phyloP scores from a whole-genome alignment of 2,113 vertebrate genomes.

The Phyllopteryx taeniolatus region DNA sequence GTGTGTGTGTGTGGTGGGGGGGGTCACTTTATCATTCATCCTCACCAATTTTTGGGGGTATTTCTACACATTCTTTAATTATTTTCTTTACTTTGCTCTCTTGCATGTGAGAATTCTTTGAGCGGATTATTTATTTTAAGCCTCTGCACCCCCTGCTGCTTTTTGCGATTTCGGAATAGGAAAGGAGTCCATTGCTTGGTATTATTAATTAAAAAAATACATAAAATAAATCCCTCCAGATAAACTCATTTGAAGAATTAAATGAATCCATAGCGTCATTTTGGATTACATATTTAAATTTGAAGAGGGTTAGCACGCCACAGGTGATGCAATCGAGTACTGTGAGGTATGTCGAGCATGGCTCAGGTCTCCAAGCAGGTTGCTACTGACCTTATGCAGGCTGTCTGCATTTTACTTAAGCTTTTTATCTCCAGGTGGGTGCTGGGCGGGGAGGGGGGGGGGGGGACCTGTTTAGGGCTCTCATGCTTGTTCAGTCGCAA shows the following conservation, averaged over 20 bases:
- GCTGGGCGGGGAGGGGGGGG: neutral
- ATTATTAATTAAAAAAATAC: neutral
- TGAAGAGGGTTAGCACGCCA: neutral
- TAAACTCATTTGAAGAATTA: constrained; percentile 33
- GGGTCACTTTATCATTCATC: constrained; percentile 10
- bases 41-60: constrained; percentile 3
- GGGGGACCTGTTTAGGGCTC: constrained; percentile 11
- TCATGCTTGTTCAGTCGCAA: constrained; percentile 15
- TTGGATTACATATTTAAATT: constrained; percentile 5
- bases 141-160: neutral
- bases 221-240: constrained; percentile 1
- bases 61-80: constrained; percentile 13
- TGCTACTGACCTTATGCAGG: constrained; percentile 21
- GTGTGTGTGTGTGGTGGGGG: neutral
- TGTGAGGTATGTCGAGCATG: constrained; percentile 8
- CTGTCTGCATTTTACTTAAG: constrained; percentile 14
- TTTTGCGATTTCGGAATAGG: constrained; percentile 11
- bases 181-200: constrained; percentile 8
- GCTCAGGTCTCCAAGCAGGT: constrained; percentile 31
- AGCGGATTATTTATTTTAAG: constrained; percentile 25
- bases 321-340: constrained; percentile 5
- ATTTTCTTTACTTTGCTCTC: constrained; percentile 5
- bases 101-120: constrained; percentile 10
- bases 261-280: constrained; percentile 9
- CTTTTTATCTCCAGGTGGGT: constrained; percentile 38